These are phyloP conservation scores for Cirrhinus molitorella DNA, from an alignment of 2,797 vertebrate species.

Conservation along the genomic window DNA sequence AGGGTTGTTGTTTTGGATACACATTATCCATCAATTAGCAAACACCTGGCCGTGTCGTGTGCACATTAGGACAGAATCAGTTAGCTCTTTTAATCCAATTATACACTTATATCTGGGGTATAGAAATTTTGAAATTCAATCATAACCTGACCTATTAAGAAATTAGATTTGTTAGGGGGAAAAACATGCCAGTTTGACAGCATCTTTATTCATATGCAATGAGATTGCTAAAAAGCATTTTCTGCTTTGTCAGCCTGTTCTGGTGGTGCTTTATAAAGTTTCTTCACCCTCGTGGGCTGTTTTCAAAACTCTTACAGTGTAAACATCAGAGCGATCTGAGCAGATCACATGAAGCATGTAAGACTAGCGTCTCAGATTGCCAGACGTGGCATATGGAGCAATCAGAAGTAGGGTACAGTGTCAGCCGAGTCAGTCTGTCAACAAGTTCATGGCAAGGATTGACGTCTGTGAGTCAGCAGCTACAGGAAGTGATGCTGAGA, in stretches of 20 bases:
- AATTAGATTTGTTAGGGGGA: background rate
- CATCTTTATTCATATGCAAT: background rate
- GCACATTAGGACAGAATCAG: constrained; percentile 5
- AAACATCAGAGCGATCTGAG: constrained; percentile 9
- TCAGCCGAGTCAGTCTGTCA: background rate
- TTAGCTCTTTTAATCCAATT: constrained; percentile 19
- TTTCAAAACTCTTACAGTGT: background rate
- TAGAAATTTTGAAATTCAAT: background rate
- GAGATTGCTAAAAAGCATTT: background rate
- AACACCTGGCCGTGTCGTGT: constrained; percentile 16
- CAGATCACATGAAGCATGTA: constrained; percentile 25
- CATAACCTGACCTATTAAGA: background rate
- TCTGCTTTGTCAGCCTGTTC: background rate
- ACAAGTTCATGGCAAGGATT: constrained; percentile 7
- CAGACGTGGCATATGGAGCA: constrained; percentile 12
- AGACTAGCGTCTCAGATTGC: constrained; percentile 8
- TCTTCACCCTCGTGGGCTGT: background rate
- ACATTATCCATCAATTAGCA: constrained; percentile 40
- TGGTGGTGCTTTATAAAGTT: background rate
- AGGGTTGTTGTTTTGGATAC: background rate
- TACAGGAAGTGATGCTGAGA: background rate
- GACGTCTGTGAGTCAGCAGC: background rate
- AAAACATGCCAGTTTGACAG: background rate
- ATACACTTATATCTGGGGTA: background rate
- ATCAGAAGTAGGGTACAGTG: constrained; percentile 23